A percentile compares a stretch with the other conserved stretches of the same genome.
Conservation (phyloP, 2,113 vertebrate genomes). For the Hoplias malabaricus region DNA sequence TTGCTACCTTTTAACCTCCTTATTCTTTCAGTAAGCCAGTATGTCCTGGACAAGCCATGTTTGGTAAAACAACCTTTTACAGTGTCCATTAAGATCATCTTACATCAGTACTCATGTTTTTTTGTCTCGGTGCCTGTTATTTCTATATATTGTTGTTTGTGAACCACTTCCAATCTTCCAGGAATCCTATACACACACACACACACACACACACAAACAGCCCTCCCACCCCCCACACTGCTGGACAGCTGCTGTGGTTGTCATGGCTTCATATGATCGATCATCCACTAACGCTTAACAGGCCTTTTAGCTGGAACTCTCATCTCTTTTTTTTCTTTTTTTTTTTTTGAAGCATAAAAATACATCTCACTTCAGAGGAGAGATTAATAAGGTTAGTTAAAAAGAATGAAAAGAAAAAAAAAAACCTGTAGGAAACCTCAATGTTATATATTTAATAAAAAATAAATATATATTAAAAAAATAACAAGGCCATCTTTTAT, state of each 20-base stretch:
- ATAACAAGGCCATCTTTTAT: neutral
- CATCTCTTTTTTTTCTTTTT: too few relatives aligned
- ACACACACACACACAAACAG: too few relatives aligned
- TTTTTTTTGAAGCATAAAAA: neutral
- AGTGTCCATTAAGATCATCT: neutral
- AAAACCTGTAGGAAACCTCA: neutral
- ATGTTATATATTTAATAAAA: too few relatives aligned
- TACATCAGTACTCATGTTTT: neutral
- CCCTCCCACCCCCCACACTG: neutral
- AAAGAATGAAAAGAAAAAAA: too few relatives aligned
- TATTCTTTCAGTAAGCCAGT: too few relatives aligned
- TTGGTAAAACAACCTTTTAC: neutral
- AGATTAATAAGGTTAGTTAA: constrained; percentile 7
- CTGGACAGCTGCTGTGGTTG: neutral
- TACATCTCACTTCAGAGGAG: neutral
- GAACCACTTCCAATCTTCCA: too few relatives aligned
- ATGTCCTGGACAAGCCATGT: neutral
- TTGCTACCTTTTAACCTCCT: neutral
- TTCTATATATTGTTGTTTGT: neutral
- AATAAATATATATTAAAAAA: too few relatives aligned
- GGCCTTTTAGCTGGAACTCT: neutral
- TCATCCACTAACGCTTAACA: neutral
- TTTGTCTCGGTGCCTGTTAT: neutral
- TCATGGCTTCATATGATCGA: neutral
- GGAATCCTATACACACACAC: neutral